A percentile compares a stretch with the other conserved stretches of the same genome.
Conservation (phyloP, 1,140 invertebrate genomes). For the Papilio polytes region DNA sequence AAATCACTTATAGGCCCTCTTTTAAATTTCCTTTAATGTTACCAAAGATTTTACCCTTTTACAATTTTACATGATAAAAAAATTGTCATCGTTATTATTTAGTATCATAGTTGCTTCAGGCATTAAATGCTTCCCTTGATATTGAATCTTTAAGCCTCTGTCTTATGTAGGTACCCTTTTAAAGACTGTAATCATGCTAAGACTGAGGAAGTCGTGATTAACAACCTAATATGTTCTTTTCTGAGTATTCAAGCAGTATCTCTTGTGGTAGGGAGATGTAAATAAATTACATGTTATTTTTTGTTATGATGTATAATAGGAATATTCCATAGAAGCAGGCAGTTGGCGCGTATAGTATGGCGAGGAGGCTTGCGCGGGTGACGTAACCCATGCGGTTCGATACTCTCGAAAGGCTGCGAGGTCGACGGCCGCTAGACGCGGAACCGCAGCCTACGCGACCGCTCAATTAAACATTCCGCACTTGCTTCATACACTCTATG, state of each 20-base stretch:
- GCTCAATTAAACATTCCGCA: constrained; percentile 77
- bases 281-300: not conserved
- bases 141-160: not conserved
- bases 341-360: constrained; percentile 46
- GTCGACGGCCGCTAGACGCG: constrained; percentile 79
- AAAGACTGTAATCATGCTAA: too few relatives aligned
- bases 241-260: not conserved
- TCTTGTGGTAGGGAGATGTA: not conserved
- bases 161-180: not conserved
- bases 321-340: constrained; percentile 46
- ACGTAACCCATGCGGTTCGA: constrained; percentile 80
- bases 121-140: not conserved
- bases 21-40: not conserved
- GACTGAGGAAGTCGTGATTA: not conserved
- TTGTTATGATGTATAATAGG: constrained; percentile 7
- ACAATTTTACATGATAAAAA: too few relatives aligned
- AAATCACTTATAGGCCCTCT: not conserved
- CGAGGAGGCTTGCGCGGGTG: constrained; percentile 68
- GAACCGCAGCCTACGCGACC: constrained; percentile 73
- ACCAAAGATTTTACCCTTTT: too few relatives aligned
- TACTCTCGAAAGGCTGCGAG: constrained; percentile 78
- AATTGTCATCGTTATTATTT: too few relatives aligned
- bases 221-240: not conserved
- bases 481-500: constrained; percentile 54
- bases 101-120: too few relatives aligned